Base-by-base conservation (phyloP, 2,113 vertebrate genomes). In the Lathamus discolor region DNA sequence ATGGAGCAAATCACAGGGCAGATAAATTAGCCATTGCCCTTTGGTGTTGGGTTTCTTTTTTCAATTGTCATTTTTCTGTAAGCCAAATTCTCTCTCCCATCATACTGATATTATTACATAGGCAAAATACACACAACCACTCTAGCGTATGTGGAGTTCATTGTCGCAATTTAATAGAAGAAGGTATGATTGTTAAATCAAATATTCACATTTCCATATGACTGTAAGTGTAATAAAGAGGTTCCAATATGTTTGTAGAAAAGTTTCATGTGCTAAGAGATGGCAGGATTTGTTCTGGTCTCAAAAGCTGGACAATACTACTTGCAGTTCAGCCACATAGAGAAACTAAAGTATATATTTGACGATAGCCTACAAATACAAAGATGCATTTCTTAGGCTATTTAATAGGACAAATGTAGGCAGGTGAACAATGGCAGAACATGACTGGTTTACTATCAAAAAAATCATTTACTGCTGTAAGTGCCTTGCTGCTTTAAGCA, bases 31-130 rank as follows among this genome's bases (percentile, higher is more conserved):
- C 33, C 25, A 44, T 44, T 91, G n/a, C 31, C 24, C 22, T 86
- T 35, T 66, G n/a, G 2, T 25, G 67, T 46, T 39, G 10, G 1
- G 0, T 0, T 5, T 43, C 23, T 49, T 51, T 48, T 43, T 66
- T 43, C 6, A 39, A 11, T 49, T 59, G 49, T 6, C 6, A 49
- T 80, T 94, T 86, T 77, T 68, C 17, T 66, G 15, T 7, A 80
- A 88, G 73, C 15, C 3, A 33, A 77, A 70, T 84, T 88, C 10
- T 35, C 27, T 73, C 29, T 81, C 35, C 17, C 25, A 51, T 13
- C 4, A 31, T 35, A 48, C 6, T 49, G 64, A 57, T 46, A 1
- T 61, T 80, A 68, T 25, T 64, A 37, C 2, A 31, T 7, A 10
- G 28, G 10, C 28, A 86, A 89, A 92, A 80, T 35, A 37, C 19